These are phyloP conservation scores for Percopsis transmontana DNA, from an alignment of 2,113 vertebrate genomes.

Conservation along the genomic window DNA sequence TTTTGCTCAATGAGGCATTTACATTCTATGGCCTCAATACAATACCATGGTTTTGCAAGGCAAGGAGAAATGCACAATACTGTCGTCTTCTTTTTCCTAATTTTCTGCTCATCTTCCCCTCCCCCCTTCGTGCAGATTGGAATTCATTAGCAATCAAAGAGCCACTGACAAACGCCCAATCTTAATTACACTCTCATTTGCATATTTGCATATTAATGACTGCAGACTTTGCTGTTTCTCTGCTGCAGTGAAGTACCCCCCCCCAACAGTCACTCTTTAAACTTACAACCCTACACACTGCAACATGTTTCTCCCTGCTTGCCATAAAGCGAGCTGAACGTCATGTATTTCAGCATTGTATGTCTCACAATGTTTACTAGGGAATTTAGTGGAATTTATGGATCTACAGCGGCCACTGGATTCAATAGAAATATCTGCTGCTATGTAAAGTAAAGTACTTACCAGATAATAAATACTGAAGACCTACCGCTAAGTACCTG, in stretches of 20 bases:
- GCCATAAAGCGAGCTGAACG: too few relatives aligned
- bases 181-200: conserved; percentile 84
- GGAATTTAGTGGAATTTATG: background rate
- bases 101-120: conserved; percentile 66
- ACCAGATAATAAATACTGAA: background rate
- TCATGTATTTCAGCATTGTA: background rate
- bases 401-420: background rate
- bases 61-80: conserved; percentile 44
- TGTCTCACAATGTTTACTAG: background rate
- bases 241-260: conserved; percentile 71
- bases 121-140: conserved; percentile 79
- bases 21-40: background rate
- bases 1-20: conserved; percentile 6
- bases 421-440: background rate
- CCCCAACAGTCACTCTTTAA: conserved; percentile 49
- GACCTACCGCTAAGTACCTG: background rate
- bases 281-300: conserved; percentile 41
- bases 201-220: conserved; percentile 87
- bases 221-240: conserved; percentile 79
- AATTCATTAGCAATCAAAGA: conserved; percentile 86
- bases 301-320: conserved; percentile 20
- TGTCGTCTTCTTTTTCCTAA: conserved; percentile 43
- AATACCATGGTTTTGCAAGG: conserved; percentile 12
- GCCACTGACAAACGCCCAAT: conserved; percentile 81
- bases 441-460: background rate